Evolutionary conservation across 2,113 vertebrate species (phyloP).

Genomic region (Ibidorhyncha struthersii): DNA sequence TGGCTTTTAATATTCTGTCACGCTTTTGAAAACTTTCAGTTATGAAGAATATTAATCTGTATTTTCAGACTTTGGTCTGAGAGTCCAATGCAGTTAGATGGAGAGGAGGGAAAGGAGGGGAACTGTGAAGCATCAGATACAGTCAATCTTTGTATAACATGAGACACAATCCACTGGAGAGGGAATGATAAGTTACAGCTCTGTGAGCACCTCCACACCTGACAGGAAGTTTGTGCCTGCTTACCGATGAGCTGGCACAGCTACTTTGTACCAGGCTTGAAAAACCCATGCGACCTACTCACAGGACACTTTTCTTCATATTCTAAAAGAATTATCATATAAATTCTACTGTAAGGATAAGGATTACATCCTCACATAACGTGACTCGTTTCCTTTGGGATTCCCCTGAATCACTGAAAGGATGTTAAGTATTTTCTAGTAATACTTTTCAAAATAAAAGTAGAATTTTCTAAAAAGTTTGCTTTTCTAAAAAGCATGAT

Average conservation of each 20-base stretch:
- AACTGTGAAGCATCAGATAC: neutral
- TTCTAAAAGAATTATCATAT: neutral
- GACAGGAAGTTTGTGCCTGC: neutral
- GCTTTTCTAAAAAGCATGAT: neutral
- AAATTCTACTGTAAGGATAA: neutral
- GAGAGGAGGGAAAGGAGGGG: neutral
- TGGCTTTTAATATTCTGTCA: neutral
- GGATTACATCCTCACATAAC: rapidly evolving
- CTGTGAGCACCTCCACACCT: neutral
- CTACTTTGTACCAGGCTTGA: neutral
- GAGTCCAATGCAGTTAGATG: neutral
- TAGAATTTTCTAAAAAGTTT: neutral
- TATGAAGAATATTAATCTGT: neutral
- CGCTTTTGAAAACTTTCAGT: neutral
- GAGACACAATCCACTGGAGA: neutral
- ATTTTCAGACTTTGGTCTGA: neutral
- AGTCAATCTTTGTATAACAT: rapidly evolving
- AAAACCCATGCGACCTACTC: rapidly evolving
- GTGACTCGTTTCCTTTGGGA: neutral
- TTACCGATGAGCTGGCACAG: neutral
- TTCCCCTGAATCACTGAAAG: neutral
- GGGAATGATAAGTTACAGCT: neutral
- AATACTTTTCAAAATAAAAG: neutral
- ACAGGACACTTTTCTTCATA: neutral
- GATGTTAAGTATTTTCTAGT: neutral